Evolutionary conservation across 2,888 invertebrate species (phyloP).

Genomic region (Listrodromus nycthemerus): DNA sequence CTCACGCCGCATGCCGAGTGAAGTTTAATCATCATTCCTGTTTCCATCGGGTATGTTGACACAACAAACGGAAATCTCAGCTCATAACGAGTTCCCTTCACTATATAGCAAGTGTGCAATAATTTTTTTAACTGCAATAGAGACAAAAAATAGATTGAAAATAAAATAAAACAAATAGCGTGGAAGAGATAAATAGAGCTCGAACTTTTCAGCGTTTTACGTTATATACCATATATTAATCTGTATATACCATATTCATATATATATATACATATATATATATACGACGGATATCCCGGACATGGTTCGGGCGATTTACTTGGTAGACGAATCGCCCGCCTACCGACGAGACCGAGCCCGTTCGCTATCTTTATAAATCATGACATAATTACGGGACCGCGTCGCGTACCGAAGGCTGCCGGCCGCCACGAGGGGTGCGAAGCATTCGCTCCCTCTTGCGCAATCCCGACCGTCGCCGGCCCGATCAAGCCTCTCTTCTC

Average conservation of each 20-base stretch:
- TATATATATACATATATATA: background rate
- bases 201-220: constrained; percentile 42
- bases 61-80: constrained; percentile 28
- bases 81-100: constrained; percentile 9
- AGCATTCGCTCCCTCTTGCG: constrained; percentile 56
- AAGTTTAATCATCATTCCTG: constrained; percentile 31
- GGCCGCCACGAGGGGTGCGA: constrained; percentile 69
- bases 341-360: constrained; percentile 70
- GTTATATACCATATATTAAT: constrained; percentile 8
- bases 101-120: constrained; percentile 7
- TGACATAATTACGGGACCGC: constrained; percentile 77
- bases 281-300: constrained; percentile 74
- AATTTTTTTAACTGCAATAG: constrained; percentile 22
- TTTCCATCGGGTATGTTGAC: background rate
- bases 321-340: constrained; percentile 75
- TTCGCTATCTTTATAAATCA: constrained; percentile 80
- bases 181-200: constrained; percentile 36
- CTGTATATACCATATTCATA: background rate
- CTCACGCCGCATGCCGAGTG: background rate
- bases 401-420: constrained; percentile 55
- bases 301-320: constrained; percentile 78
- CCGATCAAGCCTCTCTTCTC: constrained; percentile 51
- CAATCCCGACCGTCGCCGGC: constrained; percentile 29
- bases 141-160: background rate
- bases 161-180: background rate